Percentiles rank a stretch among this genome's conserved stretches.
phyloP scores from a whole-genome alignment of 2,888 invertebrate genomes.

The Nemotelus nigrinus region DNA sequence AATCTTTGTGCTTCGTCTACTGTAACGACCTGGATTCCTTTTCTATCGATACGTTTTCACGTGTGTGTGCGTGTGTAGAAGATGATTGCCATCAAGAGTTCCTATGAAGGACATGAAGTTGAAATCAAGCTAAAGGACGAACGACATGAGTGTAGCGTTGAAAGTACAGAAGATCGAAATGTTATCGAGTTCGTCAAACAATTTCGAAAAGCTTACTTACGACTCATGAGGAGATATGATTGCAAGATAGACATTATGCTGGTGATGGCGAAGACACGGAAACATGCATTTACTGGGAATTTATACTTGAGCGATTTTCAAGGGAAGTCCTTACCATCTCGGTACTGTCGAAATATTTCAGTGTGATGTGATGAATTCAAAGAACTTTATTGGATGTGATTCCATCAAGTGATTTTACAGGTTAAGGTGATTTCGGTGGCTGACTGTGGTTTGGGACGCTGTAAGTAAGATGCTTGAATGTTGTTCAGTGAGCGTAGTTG shows the following conservation, averaged over 20 bases:
- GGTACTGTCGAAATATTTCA: background rate
- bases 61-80: too few species aligned
- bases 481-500: too few species aligned
- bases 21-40: background rate
- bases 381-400: background rate
- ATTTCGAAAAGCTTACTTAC: slow-evolving; percentile 1
- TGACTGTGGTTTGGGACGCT: too few species aligned
- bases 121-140: too few species aligned
- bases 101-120: too few species aligned
- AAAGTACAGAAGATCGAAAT: background rate
- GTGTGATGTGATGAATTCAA: too few species aligned
- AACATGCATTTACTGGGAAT: background rate
- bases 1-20: slow-evolving; percentile 14
- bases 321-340: background rate
- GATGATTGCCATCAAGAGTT: too few species aligned
- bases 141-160: too few species aligned
- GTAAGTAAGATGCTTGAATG: too few species aligned
- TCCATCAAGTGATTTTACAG: background rate
- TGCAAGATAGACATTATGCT: background rate
- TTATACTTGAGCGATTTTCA: background rate
- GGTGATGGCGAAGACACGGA: background rate
- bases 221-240: background rate
- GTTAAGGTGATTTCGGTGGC: too few species aligned
- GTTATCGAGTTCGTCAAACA: slow-evolving; percentile 24
- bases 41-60: too few species aligned